These are phyloP conservation scores for Anolis carolinensis DNA, from an alignment of 2,113 vertebrate genomes.

Conservation along the genomic window DNA sequence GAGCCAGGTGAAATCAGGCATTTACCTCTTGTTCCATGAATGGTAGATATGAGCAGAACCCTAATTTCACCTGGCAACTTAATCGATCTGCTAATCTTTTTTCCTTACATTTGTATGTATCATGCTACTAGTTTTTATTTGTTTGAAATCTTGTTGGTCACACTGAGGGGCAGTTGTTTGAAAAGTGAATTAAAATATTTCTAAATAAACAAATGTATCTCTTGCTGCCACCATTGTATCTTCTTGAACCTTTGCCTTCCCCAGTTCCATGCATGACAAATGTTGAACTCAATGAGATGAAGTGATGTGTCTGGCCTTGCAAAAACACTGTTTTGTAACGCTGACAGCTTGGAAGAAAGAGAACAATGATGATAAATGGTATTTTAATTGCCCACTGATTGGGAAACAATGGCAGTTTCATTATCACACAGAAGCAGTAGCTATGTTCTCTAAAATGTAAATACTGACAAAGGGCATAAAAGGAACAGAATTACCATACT, in stretches of 20 bases:
- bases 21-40: no score
- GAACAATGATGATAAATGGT: background rate
- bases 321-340: conserved; percentile 15
- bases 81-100: background rate
- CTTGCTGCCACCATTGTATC: background rate
- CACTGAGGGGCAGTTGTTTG: background rate
- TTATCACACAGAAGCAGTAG: background rate
- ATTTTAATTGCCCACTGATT: conserved; percentile 3
- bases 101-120: background rate
- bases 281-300: conserved; percentile 2
- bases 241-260: background rate
- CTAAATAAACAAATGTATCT: background rate
- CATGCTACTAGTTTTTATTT: background rate
- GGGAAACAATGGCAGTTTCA: background rate
- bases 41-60: no score
- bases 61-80: no score
- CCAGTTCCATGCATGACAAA: background rate
- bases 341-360: background rate
- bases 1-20: no score
- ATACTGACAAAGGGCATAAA: background rate
- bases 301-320: background rate
- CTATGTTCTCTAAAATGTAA: background rate
- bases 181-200: background rate
- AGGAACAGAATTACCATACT: background rate
- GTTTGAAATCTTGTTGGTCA: no score